phyloP scores from a whole-genome alignment of 2,888 invertebrate genomes.

The Autographa gamma region DNA sequence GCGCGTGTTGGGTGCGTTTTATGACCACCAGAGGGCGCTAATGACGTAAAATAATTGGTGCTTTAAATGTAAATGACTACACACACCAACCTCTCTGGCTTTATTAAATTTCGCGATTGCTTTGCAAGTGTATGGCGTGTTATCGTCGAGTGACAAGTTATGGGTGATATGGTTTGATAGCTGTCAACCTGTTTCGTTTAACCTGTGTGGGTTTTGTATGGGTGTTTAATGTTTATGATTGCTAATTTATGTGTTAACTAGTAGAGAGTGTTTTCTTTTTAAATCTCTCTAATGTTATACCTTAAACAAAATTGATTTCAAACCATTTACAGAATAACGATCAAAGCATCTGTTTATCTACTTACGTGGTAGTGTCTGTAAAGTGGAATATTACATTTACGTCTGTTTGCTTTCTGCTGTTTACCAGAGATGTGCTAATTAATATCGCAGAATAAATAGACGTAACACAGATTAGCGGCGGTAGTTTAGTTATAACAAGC shows the following conservation, averaged over 20 bases:
- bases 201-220: slow-evolving; percentile 9
- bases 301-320: too few relatives aligned
- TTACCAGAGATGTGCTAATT: not conserved
- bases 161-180: slow-evolving; percentile 37
- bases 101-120: slow-evolving; percentile 84
- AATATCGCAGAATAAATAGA: not conserved
- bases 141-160: slow-evolving; percentile 52
- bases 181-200: slow-evolving; percentile 22
- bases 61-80: slow-evolving; percentile 89
- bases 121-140: slow-evolving; percentile 61
- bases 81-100: slow-evolving; percentile 78
- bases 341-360: too few relatives aligned
- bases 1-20: slow-evolving; percentile 87
- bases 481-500: not conserved
- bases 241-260: not conserved
- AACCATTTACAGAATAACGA: too few relatives aligned
- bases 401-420: not conserved
- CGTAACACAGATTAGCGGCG: not conserved
- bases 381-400: not conserved
- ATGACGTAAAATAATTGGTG: slow-evolving; percentile 88
- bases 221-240: not conserved
- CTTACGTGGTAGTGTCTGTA: not conserved
- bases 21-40: slow-evolving; percentile 85
- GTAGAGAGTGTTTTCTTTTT: too few relatives aligned
- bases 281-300: too few relatives aligned